A percentile compares a stretch with the other conserved stretches of the same genome.
These are phyloP conservation scores for Hydractinia symbiolongicarpus DNA, from an alignment of 30 jellyfish, hydroid and myxozoan genomes.

Conservation along the genomic window DNA sequence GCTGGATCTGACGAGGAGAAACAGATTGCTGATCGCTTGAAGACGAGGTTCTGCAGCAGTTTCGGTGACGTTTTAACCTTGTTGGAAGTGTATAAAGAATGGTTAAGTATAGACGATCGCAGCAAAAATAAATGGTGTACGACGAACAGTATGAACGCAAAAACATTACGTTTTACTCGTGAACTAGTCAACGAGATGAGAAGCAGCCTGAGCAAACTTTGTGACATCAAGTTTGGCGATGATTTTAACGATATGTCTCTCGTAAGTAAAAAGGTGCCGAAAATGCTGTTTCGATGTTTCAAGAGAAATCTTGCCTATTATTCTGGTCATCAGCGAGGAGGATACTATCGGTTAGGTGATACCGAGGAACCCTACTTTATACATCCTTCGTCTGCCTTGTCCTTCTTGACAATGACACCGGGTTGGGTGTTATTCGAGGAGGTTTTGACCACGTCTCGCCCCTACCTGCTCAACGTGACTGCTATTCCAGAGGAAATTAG, in stretches of 20 bases:
- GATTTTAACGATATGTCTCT: neutral
- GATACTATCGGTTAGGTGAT: slow-evolving; percentile 30
- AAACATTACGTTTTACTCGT: slow-evolving; percentile 42
- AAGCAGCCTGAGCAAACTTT: slow-evolving; percentile 2
- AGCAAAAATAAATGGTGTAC: slow-evolving; percentile 44
- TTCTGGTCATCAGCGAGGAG: slow-evolving; percentile 47
- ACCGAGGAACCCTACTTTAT: slow-evolving; percentile 22
- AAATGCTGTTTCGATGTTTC: slow-evolving; percentile 18
- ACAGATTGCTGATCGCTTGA: slow-evolving; percentile 40
- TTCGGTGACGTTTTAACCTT: slow-evolving; percentile 47
- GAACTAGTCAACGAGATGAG: slow-evolving; percentile 33
- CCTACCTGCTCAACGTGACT: slow-evolving; percentile 26
- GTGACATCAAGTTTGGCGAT: neutral
- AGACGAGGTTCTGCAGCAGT: slow-evolving; percentile 37
- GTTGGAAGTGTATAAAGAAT: slow-evolving; percentile 44
- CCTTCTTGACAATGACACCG: slow-evolving; percentile 39
- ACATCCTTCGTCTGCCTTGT: slow-evolving; percentile 51
- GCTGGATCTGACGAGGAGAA: slow-evolving; percentile 50
- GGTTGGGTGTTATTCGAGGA: slow-evolving; percentile 44
- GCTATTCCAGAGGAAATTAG: slow-evolving; percentile 12
- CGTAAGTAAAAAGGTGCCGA: slow-evolving; percentile 5
- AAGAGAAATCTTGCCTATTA: slow-evolving; percentile 35
- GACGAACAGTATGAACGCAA: slow-evolving; percentile 39
- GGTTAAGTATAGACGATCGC: slow-evolving; percentile 27
- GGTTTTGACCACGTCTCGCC: slow-evolving; percentile 33